These are phyloP conservation scores for Rynchops niger DNA, from an alignment of 2,113 vertebrate species.

Conservation along the genomic window DNA sequence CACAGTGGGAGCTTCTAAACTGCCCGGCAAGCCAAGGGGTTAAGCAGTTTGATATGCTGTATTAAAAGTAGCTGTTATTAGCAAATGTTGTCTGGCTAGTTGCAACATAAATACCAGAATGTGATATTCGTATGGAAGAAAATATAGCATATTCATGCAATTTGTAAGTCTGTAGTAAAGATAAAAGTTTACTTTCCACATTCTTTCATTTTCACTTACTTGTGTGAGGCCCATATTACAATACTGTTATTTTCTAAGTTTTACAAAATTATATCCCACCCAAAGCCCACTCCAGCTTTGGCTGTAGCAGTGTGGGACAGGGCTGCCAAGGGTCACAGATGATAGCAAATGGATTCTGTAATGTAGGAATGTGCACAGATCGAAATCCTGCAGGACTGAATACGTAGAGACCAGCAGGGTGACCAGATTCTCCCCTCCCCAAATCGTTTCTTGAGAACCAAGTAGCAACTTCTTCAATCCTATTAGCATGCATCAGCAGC, in stretches of 20 bases:
- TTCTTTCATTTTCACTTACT: constrained; percentile 46
- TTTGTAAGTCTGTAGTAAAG: constrained; percentile 46
- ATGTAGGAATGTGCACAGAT: not conserved
- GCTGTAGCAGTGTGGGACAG: not conserved
- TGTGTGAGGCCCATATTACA: constrained; percentile 16
- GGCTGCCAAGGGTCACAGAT: not conserved
- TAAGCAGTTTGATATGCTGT: constrained; percentile 63
- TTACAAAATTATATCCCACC: not conserved
- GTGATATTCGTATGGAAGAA: constrained; percentile 51
- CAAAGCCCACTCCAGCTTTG: not conserved
- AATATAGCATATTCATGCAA: constrained; percentile 61
- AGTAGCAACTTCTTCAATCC: not conserved
- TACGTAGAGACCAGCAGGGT: not conserved
- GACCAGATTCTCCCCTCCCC: not conserved
- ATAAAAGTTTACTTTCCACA: constrained; percentile 26
- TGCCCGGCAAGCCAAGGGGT: constrained; percentile 66
- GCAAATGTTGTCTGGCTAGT: constrained; percentile 63
- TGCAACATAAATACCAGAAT: constrained; percentile 56
- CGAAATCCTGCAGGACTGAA: not conserved
- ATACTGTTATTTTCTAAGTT: not conserved
- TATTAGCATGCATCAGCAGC: not conserved
- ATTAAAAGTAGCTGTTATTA: constrained; percentile 67
- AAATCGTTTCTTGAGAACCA: not conserved
- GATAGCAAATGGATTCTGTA: not conserved
- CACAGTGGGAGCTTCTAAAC: constrained; percentile 70